Evolutionary conservation across 35 echinoderm and acorn worm genomes (phyloP), one percentile per base, ranked within the genome.

Genomic region (Apostichopus parvimensis): DNA sequence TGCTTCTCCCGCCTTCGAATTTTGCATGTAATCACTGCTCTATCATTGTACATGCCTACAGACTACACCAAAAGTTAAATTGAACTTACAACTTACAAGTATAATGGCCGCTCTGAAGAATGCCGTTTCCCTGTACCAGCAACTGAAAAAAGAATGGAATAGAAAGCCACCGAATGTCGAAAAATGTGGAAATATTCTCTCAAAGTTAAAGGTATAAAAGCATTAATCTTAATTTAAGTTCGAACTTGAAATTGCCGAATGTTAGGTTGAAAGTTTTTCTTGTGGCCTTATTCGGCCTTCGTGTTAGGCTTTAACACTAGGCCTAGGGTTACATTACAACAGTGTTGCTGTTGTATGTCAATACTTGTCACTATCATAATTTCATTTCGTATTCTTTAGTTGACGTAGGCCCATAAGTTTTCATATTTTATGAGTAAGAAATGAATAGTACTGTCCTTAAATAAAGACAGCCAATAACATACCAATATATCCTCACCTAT

Each of bases 61-160:
- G 34, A 34, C 28, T 34, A 34, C 28, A 34, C 34, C 1, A 45
- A 45, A 45, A 45, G 58, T 61, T 12, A 45, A 45, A 78, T 22
- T 53, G 13, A 45, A 70, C 61, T 66, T 22, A 21, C 52, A 92
- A 94, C 78, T 54, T 45, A 4, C 34, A 45, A 45, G 34, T 45
- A 45, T 45, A 45, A 97, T 97, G 97, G 93, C 97, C 20, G 85
- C 97, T 21, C 26, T 98, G 94, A 98, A 98, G 80, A 93, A 91
- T 85, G 93, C 97, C 54, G 94, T 98, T 18, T 82, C 92, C 6
- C 91, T 98, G 77, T 98, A 98, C 65, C 94, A 98, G 64, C 85
- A 94, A 62, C 83, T 98, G 73, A 96, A 78, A 24, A 96, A 94
- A 87, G 97, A 98, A 93, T 98, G 97, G 97, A 95, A 87, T 57